A percentile compares a stretch with the other conserved stretches of the same genome.
These are phyloP conservation scores for Danio choprae DNA, from an alignment of 2,797 vertebrate species.

Conservation along the genomic window DNA sequence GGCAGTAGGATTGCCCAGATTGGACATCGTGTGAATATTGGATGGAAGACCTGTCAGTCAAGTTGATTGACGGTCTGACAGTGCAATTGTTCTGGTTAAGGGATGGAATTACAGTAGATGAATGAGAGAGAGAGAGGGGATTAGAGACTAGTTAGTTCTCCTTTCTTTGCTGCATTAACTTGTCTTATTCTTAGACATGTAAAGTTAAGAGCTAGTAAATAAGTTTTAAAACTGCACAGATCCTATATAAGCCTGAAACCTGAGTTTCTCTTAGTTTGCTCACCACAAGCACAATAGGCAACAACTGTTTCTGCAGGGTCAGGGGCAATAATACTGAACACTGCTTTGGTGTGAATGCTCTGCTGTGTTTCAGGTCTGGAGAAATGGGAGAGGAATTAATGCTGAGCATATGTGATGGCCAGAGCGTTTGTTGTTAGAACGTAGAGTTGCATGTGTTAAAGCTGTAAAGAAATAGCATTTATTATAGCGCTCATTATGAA, in stretches of 20 bases:
- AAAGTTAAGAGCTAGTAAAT: neutral
- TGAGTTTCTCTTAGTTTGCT: neutral
- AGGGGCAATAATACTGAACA: neutral
- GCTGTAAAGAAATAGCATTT: constrained; percentile 13
- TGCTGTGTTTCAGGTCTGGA: constrained; percentile 20
- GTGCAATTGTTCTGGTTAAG: constrained; percentile 74
- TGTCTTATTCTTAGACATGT: neutral
- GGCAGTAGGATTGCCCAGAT: constrained; percentile 74
- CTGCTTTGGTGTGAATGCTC: constrained; percentile 8
- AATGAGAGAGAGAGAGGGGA: neutral
- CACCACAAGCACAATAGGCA: neutral
- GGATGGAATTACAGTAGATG: constrained; percentile 81
- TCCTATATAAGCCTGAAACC: neutral
- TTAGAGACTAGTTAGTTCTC: constrained; percentile 16
- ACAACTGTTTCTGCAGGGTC: neutral
- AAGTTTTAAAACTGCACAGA: neutral
- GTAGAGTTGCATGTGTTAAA: constrained; percentile 8
- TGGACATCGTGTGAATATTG: constrained; percentile 83
- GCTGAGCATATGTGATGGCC: constrained; percentile 12
- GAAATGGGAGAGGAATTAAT: constrained; percentile 18
- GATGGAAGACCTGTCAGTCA: constrained; percentile 79
- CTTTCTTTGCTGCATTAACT: constrained; percentile 5
- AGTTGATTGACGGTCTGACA: constrained; percentile 78
- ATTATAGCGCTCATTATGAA: constrained; percentile 28
- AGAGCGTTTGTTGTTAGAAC: constrained; percentile 31